Base-by-base conservation (phyloP, 2,888 invertebrate genomes). In the Pristionchus fissidentatus region DNA sequence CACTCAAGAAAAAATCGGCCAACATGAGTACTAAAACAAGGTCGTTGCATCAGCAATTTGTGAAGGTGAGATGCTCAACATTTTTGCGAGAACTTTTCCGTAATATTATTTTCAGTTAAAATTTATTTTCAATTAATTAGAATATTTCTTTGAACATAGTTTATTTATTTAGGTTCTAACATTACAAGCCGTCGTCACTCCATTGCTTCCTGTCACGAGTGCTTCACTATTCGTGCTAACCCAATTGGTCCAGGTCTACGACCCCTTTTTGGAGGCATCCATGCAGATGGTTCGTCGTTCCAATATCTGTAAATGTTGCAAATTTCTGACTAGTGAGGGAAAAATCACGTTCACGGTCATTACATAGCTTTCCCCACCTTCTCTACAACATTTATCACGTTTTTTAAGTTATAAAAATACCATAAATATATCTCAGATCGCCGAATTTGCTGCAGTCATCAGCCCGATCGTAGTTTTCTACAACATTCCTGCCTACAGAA, bases 371-470 rank as follows among this genome's bases (percentile, higher is more conserved):
- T n/a, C n/a, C n/a, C n/a, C n/a, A n/a, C n/a, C 26, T 22, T 3
- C 26, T 55, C 4, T 55, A 55, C 7, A 55, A n/a, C 22, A 55
- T 46, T 15, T 15, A 46, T 46, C n/a, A n/a, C n/a, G n/a, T n/a
- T n/a, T n/a, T n/a, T n/a, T n/a, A n/a, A n/a, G n/a, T n/a, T n/a
- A n/a, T n/a, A n/a, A n/a, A n/a, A n/a, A n/a, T n/a, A n/a, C 15
- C 46, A 46, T 46, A 10, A 46, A 15, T 46, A 46, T 46, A 26
- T 57, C n/a, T 1, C 62, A 70, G 70, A 41, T 70, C 19, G 70
- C 70, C 8, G 70, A 70, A 70, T 43, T 70, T 26, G 70, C 70
- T 7, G 70, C 70, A n/a, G 70, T 70, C 8, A 70, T 70, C 70
- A 70, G 70, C 26, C 70, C 70, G 10, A 43, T 70, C 70, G 70